Evolutionary conservation across 2,888 invertebrate species (phyloP).

Genomic region (Drosophila neonasuta): DNA sequence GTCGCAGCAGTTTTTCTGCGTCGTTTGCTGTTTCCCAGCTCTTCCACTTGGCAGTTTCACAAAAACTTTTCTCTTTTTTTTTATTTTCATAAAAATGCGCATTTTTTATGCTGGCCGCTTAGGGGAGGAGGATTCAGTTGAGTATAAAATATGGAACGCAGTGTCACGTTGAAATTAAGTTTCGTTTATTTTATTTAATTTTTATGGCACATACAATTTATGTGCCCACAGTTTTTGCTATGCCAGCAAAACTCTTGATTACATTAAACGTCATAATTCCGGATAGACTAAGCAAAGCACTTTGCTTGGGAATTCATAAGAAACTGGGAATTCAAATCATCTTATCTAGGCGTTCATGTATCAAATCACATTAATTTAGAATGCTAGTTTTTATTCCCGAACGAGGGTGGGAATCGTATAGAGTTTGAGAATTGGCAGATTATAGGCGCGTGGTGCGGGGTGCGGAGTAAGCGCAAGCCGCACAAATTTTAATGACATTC

Average conservation of each 20-base stretch:
- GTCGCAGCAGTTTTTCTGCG: conserved; percentile 63
- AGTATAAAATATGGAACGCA: conserved; percentile 17
- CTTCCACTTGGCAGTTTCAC: conserved; percentile 41
- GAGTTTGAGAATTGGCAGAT: no score
- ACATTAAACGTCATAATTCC: conserved; percentile 14
- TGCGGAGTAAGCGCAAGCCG: conserved; percentile 31
- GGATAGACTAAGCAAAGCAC: conserved; percentile 14
- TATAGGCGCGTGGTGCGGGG: neutral
- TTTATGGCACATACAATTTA: conserved; percentile 34
- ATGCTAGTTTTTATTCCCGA: conserved; percentile 1
- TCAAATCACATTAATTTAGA: conserved; percentile 6
- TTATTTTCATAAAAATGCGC: conserved; percentile 42
- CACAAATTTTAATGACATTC: conserved; percentile 75
- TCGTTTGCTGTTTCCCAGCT: conserved; percentile 39
- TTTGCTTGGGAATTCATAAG: neutral
- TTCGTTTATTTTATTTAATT: conserved; percentile 53
- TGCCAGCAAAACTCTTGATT: conserved; percentile 31
- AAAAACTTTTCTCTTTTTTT: conserved; percentile 27
- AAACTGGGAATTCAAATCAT: neutral
- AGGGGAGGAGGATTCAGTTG: neutral
- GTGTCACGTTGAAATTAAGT: conserved; percentile 49
- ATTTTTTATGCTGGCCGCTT: conserved; percentile 35
- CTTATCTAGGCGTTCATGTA: neutral
- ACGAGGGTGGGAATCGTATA: neutral
- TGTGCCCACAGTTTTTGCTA: conserved; percentile 28